Conservation (phyloP, 2,797 vertebrate species). For the Pagetopsis macropterus region DNA sequence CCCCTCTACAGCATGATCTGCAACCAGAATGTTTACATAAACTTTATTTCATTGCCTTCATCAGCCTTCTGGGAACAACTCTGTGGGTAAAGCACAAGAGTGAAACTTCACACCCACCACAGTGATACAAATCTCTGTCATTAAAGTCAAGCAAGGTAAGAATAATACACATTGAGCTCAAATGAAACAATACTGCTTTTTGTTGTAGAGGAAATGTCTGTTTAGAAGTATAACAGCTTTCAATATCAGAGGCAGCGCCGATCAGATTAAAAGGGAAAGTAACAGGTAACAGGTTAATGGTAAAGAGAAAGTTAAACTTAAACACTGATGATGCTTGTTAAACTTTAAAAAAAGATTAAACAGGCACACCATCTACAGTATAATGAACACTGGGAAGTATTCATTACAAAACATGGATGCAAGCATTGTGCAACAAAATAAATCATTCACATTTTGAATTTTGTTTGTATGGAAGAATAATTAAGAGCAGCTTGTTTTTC, state of each 20-base stretch:
- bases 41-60: background rate
- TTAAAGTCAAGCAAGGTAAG: background rate
- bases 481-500: background rate
- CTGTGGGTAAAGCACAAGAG: slow-evolving; percentile 12
- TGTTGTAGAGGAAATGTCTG: background rate
- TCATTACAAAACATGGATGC: background rate
- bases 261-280: slow-evolving; percentile 1
- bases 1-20: background rate
- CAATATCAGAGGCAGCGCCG: background rate
- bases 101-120: slow-evolving; percentile 24
- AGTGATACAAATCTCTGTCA: background rate
- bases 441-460: background rate
- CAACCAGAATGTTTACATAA: slow-evolving; percentile 7
- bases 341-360: slow-evolving; percentile 3
- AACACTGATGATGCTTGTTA: slow-evolving; percentile 27
- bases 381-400: background rate
- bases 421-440: slow-evolving; percentile 2
- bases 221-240: background rate
- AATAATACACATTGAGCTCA: background rate
- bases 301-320: slow-evolving; percentile 46
- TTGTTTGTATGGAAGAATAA: background rate
- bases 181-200: background rate
- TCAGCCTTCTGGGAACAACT: background rate
- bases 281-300: slow-evolving; percentile 7
- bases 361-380: background rate